A percentile compares a stretch with the other conserved stretches of the same genome.
phyloP scores from a whole-genome alignment of 1,140 invertebrate species.

The Thaumatotibia leucotreta region DNA sequence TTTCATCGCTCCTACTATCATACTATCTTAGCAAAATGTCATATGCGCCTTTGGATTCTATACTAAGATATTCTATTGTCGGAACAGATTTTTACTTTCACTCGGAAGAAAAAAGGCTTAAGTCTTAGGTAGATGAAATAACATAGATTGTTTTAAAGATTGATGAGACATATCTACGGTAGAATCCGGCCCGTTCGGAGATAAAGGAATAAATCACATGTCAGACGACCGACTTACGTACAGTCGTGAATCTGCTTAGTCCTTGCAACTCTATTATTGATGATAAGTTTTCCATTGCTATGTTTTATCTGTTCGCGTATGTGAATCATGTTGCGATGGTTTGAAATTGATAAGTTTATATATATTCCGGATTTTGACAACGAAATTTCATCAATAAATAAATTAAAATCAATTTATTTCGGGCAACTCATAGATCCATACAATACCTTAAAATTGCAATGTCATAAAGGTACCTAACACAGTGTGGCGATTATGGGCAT shows the following conservation, averaged over 20 bases:
- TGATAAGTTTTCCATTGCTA: neutral
- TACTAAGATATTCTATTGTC: neutral
- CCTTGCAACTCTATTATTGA: constrained; percentile 20
- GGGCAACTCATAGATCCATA: no score
- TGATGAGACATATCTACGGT: constrained; percentile 42
- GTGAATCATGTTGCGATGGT: neutral
- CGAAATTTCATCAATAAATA: no score
- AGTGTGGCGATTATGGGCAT: no score
- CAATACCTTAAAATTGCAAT: no score
- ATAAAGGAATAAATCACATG: constrained; percentile 54
- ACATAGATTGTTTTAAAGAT: neutral
- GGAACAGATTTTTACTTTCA: neutral
- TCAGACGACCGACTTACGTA: constrained; percentile 45
- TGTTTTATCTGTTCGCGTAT: constrained; percentile 6
- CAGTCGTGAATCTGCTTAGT: constrained; percentile 33
- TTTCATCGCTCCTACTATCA: constrained; percentile 34
- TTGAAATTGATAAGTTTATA: neutral
- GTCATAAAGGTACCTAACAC: no score
- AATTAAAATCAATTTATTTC: no score
- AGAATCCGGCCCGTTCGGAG: constrained; percentile 37
- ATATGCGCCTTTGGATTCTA: neutral
- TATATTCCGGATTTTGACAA: no score
- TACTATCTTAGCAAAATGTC: constrained; percentile 14
- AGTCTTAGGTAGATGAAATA: neutral
- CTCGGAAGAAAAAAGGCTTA: neutral